A percentile compares a stretch with the other conserved stretches of the same genome.
These are phyloP conservation scores for Pseudotriccus pelzelni DNA, from an alignment of 2,797 vertebrate species.

Conservation along the genomic window DNA sequence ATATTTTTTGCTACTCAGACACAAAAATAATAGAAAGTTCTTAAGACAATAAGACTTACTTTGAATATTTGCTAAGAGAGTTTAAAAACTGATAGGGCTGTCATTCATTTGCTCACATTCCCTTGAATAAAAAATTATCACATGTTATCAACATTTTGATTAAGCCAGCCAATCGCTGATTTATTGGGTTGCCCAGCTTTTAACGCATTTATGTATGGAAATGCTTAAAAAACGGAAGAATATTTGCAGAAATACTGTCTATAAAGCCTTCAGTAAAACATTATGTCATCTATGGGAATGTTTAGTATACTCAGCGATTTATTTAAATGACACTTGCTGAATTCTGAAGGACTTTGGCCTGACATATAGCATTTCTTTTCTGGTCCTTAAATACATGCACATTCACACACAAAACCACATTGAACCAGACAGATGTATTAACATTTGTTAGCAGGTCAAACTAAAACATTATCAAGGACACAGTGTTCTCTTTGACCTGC, in stretches of 20 bases:
- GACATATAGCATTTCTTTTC: slow-evolving; percentile 9
- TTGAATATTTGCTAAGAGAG: not conserved
- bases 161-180: not conserved
- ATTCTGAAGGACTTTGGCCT: slow-evolving; percentile 4
- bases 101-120: not conserved
- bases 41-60: not conserved
- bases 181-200: not conserved
- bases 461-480: slow-evolving; percentile 33
- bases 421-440: slow-evolving; percentile 32
- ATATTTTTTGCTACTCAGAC: not conserved
- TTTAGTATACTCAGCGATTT: not conserved
- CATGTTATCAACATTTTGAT: not conserved
- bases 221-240: not conserved
- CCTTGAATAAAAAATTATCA: not conserved
- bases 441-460: slow-evolving; percentile 42
- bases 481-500: slow-evolving; percentile 32
- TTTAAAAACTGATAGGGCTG: not conserved
- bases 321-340: slow-evolving; percentile 4
- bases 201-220: not conserved
- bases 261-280: not conserved
- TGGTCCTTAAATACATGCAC: slow-evolving; percentile 30
- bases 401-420: not conserved
- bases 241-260: not conserved
- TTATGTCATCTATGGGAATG: not conserved
- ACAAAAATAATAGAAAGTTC: not conserved